Evolutionary conservation across 2,797 vertebrate species (phyloP).

Genomic region (Pangasius mekongensis): DNA sequence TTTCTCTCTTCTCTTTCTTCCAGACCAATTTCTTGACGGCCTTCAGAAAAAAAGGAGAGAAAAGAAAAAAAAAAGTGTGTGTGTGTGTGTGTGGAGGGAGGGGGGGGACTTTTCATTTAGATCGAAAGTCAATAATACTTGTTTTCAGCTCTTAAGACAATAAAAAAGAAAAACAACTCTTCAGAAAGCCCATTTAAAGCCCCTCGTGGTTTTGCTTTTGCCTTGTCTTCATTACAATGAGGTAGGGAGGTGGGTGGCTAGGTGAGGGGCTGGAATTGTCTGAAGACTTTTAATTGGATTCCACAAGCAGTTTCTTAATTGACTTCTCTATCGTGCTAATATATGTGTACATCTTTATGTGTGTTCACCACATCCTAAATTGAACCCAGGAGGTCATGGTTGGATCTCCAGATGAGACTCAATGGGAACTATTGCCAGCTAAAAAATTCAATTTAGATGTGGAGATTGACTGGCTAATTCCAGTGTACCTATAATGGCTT

Average conservation of each 20-base stretch:
- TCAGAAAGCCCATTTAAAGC: constrained; percentile 75
- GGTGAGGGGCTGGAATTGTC: constrained; percentile 74
- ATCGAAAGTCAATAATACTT: constrained; percentile 67
- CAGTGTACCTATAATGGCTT: constrained; percentile 82
- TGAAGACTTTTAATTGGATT: constrained; percentile 86
- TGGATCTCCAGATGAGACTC: constrained; percentile 78
- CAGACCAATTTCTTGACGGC: constrained; percentile 19
- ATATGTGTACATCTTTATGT: constrained; percentile 77
- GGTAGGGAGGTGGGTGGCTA: constrained; percentile 56
- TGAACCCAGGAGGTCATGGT: constrained; percentile 82
- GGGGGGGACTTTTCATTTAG: constrained; percentile 60
- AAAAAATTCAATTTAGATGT: constrained; percentile 83
- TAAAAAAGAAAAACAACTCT: constrained; percentile 67
- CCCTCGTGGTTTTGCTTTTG: constrained; percentile 70
- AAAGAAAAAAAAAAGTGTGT: constrained; percentile 38
- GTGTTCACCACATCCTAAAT: constrained; percentile 75
- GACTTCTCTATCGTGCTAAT: constrained; percentile 75
- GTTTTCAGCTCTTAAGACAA: constrained; percentile 62
- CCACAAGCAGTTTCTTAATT: constrained; percentile 82
- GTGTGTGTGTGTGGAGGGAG: background rate
- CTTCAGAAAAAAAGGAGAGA: constrained; percentile 45
- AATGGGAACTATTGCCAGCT: constrained; percentile 77
- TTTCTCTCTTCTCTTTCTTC: constrained; percentile 16
- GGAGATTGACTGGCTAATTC: constrained; percentile 88
- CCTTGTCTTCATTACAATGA: constrained; percentile 77